Base-by-base conservation (phyloP, 2,888 invertebrate genomes). In the Drosophila melanocephala region DNA sequence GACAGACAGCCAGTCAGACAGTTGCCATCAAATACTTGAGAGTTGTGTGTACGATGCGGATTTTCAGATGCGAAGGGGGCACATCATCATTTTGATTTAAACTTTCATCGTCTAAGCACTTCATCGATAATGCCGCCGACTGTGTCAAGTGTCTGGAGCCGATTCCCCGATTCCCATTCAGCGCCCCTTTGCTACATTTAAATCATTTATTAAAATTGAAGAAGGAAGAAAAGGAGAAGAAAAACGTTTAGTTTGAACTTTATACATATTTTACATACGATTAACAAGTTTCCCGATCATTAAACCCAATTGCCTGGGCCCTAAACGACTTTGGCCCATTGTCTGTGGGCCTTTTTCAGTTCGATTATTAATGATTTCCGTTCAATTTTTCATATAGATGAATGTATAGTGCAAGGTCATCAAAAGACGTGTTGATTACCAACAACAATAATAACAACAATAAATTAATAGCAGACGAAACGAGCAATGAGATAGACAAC, bases 391-490 rank as follows among this genome's bases (percentile, higher is more conserved):
- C 83, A 87, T 88, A 85, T 85, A 88, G 88, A 85, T 82, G 73
- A 88, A 79, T 82, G 86, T 76, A 71, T 71, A 91, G 88, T 87
- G 87, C 87, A 87, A 87, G 87, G 87, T 87, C 87, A 87, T 91
- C 91, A 84, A 87, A 87, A 88, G 80, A 87, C 91, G 87, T 91
- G 87, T 91, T 87, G 87, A 87, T 87, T 87, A 82, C 87, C 91
- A 89, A 72, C 86, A 85, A 83, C 81, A 82, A 83, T 83, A 86
- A 86, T 85, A 89, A 84, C 85, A 88, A 88, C 90, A 81, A 90
- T 90, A 87, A 87, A 87, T 90, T 87, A 87, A 86, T 89, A 83
- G 85, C 71, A 77, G 78, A 78, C 75, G 72, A 42, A 19, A 26
- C 5, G 42, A 79, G 64, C 65, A 74, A 16, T 6, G 78, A 50